Evolutionary conservation across 2,888 invertebrate genomes (phyloP).

Genomic region (Tachina fera): DNA sequence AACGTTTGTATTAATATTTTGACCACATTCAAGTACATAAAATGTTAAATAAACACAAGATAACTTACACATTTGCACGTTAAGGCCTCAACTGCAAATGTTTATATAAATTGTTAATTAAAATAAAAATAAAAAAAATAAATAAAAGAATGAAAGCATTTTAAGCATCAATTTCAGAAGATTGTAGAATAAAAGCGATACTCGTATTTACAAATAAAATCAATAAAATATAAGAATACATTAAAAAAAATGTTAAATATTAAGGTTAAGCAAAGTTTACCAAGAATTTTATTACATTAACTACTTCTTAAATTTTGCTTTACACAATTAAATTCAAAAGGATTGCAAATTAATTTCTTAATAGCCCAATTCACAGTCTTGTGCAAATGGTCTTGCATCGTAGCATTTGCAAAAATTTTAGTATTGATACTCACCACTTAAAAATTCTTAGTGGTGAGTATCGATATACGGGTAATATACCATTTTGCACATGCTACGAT

Average conservation of each 20-base stretch:
- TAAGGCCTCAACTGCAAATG: slow-evolving; percentile 18
- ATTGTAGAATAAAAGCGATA: slow-evolving; percentile 8
- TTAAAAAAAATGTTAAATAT: not conserved
- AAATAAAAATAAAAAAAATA: slow-evolving; percentile 23
- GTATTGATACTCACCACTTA: no score
- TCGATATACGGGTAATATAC: no score
- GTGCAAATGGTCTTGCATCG: no score
- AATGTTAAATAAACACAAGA: not conserved
- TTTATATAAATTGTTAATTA: slow-evolving; percentile 10
- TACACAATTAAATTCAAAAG: not conserved
- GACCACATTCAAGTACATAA: slow-evolving; percentile 22
- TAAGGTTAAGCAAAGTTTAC: not conserved
- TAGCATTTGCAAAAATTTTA: no score
- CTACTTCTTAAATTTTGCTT: not conserved
- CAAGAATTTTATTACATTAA: not conserved
- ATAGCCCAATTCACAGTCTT: no score
- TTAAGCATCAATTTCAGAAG: not conserved
- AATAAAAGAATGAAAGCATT: slow-evolving; percentile 11
- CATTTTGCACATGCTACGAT: no score
- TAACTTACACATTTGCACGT: not conserved
- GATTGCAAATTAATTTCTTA: not conserved
- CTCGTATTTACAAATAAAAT: not conserved
- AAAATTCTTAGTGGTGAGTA: no score
- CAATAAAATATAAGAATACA: not conserved
- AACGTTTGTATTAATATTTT: slow-evolving; percentile 29